phyloP scores from a whole-genome alignment of 2,113 vertebrate species.

The Tetrao urogallus region DNA sequence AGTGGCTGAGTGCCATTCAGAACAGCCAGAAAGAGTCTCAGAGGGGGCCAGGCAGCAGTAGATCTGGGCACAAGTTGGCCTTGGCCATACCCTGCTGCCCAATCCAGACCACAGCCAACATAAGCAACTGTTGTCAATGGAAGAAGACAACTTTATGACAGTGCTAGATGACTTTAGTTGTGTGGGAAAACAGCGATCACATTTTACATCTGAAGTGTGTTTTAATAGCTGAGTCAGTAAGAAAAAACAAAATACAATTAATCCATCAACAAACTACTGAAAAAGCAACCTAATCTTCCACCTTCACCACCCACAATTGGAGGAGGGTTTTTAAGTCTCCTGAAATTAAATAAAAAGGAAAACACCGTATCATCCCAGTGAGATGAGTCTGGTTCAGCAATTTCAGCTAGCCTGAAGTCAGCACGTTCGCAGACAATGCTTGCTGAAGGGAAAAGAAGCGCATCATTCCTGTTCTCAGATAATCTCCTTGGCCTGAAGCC shows the following conservation, averaged over 20 bases:
- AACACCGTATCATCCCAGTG: rapidly evolving
- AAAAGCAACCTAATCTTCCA: background rate
- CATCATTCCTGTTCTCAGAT: background rate
- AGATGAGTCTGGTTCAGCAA: background rate
- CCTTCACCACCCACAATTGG: background rate
- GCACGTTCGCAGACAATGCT: background rate
- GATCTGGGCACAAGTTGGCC: background rate
- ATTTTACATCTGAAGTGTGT: background rate
- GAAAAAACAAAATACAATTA: background rate
- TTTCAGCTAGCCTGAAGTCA: background rate
- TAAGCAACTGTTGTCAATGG: background rate
- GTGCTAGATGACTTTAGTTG: background rate
- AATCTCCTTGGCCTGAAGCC: background rate
- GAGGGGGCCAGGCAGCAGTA: background rate
- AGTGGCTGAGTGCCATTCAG: background rate
- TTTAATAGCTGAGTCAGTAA: conserved; percentile 20
- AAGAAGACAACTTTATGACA: background rate
- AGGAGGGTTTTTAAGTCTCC: background rate
- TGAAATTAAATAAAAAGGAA: background rate
- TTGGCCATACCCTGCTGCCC: background rate
- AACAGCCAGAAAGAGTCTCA: background rate
- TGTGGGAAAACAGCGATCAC: background rate
- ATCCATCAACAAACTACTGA: background rate
- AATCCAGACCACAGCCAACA: background rate
- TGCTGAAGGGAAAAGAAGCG: background rate